These are phyloP conservation scores for Trichonephila inaurata DNA, from an alignment of 1,140 invertebrate species.

Conservation along the genomic window DNA sequence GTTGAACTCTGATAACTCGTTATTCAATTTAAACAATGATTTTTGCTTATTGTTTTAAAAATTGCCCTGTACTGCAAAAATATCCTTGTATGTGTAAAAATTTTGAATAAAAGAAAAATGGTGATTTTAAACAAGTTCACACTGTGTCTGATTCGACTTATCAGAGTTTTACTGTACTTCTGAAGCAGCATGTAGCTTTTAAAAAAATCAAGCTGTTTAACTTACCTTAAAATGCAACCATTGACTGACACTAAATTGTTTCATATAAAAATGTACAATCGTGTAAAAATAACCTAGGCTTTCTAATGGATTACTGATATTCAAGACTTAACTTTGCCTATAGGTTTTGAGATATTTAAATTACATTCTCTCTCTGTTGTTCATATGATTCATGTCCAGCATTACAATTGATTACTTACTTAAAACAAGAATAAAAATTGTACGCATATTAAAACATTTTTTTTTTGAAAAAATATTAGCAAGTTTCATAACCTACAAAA, in stretches of 20 bases:
- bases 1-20: conserved; percentile 77
- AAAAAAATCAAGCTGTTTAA: background rate
- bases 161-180: conserved; percentile 76
- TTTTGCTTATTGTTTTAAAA: background rate
- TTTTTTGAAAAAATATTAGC: no score
- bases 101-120: background rate
- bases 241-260: background rate
- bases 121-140: background rate
- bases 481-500: no score
- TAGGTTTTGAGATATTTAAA: no score
- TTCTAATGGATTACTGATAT: background rate
- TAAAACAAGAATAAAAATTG: no score
- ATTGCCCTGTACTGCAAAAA: background rate
- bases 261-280: background rate
- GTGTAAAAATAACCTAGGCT: background rate
- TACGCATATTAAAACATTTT: no score
- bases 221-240: background rate
- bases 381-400: no score
- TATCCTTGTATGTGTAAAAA: background rate
- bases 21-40: background rate
- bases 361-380: no score
- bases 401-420: no score
- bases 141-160: conserved; percentile 71
- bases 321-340: background rate
- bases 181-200: background rate